Base-by-base conservation (phyloP, 2,797 vertebrate species). In the Pseudochirops corinnae region DNA sequence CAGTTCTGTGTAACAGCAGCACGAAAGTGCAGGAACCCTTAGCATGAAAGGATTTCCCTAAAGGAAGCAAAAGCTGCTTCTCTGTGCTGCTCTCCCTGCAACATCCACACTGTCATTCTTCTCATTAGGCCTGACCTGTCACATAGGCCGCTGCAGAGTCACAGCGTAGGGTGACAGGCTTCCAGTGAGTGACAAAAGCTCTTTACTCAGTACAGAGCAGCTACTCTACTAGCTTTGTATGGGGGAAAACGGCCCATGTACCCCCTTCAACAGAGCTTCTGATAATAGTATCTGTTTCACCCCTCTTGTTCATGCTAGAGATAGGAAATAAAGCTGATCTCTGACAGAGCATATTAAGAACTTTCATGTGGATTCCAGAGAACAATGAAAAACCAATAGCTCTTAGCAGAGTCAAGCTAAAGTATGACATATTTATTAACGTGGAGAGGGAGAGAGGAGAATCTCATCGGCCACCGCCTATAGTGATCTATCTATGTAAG, bases 141-240 rank as follows among this genome's bases (percentile, higher is more conserved):
- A 39, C 6, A 1, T 33, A 46, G 39, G 39, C 39, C 74, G 0
- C 97, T 97, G 98, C 97, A 98, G 97, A 97, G 98, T 98, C 98
- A 98, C 98, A 94, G 95, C 95, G 94, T 98, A 98, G 98, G 98
- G 98, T 98, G 99, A 98, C 98, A 98, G 98, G 97, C 98, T 98
- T 95, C 97, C 95, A 98, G 74, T 97, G 98, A 99, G 97, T 98
- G 98, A 98, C 98, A 98, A 98, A 99, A 98, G 98, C 98, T 99
- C 98, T 99, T 98, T 98, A 98, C 98, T 98, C 97, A 95, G 96
- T 98, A 98, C 98, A 98, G 98, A 98, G 98, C 97, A 98, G 99
- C 98, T 98, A 98, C 98, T 97, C 98, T 95, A 97, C 95, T 98
- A 98, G 96, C 99, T 98, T 98, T 98, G 97, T 98, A 98, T 97